phyloP scores from a whole-genome alignment of 23 tunicate genomes.

The Ascidia mentula region DNA sequence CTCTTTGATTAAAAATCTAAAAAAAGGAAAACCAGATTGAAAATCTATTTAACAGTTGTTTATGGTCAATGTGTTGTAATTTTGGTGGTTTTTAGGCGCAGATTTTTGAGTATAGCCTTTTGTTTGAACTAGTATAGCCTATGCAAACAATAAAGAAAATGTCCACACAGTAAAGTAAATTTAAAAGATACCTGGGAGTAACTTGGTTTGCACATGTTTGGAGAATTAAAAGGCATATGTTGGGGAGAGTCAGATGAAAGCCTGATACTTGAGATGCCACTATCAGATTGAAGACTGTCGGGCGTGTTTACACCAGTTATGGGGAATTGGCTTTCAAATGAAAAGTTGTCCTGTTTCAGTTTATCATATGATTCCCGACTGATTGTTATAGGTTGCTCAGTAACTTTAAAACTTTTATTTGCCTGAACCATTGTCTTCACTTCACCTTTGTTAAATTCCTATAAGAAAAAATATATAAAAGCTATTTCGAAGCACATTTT shows the following conservation, averaged over 20 bases:
- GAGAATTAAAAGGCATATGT: neutral
- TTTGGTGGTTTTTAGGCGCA: too few species aligned
- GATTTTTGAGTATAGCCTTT: too few species aligned
- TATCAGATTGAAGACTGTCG: neutral
- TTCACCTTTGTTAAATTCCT: conserved; percentile 42
- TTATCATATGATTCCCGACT: conserved; percentile 9
- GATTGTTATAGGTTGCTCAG: conserved; percentile 24
- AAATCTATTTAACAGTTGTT: too few species aligned
- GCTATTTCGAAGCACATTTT: too few species aligned
- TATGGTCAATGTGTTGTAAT: too few species aligned
- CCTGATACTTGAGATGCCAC: conserved; percentile 16
- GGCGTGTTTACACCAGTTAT: neutral
- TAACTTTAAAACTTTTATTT: conserved; percentile 42
- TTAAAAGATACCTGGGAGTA: neutral
- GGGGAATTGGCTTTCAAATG: neutral
- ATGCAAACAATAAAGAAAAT: too few species aligned
- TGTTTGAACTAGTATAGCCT: too few species aligned
- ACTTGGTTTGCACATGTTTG: neutral
- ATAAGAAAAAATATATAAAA: too few species aligned
- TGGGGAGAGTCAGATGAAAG: conserved; percentile 13
- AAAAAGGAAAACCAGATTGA: too few species aligned
- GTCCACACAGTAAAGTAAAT: too few species aligned
- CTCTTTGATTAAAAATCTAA: neutral
- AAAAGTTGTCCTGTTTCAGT: neutral
- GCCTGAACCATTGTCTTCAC: conserved; percentile 54